A percentile compares a stretch with the other conserved stretches of the same genome.
phyloP scores from a whole-genome alignment of 1,140 invertebrate species.

The Cotesia chilonis region DNA sequence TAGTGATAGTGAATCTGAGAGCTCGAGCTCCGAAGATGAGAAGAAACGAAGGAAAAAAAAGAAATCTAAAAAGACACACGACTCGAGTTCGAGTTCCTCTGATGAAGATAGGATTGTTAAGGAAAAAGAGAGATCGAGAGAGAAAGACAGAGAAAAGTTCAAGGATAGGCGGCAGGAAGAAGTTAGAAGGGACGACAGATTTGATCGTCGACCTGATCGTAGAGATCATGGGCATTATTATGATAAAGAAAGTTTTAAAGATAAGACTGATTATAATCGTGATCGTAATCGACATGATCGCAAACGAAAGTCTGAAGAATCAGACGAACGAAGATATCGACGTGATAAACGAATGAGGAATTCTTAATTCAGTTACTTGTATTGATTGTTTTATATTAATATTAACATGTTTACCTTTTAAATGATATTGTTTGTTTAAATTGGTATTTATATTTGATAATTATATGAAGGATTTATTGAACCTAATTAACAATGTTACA shows the following conservation, averaged over 20 bases:
- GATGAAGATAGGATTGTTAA: too few relatives aligned
- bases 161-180: conserved; percentile 8
- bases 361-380: neutral
- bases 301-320: conserved; percentile 30
- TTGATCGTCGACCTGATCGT: conserved; percentile 40
- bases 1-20: conserved; percentile 22
- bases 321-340: conserved; percentile 28
- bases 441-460: conserved; percentile 5
- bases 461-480: conserved; percentile 17
- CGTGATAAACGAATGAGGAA: conserved; percentile 27
- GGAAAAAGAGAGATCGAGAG: neutral
- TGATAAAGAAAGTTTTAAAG: conserved; percentile 40
- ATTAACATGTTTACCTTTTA: neutral
- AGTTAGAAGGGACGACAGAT: neutral
- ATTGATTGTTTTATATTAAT: conserved; percentile 9
- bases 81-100: conserved; percentile 1
- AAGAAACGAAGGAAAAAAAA: conserved; percentile 20
- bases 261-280: conserved; percentile 24
- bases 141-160: conserved; percentile 11
- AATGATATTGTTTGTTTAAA: too few relatives aligned
- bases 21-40: conserved; percentile 26
- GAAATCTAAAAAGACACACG: conserved; percentile 29
- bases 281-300: conserved; percentile 28
- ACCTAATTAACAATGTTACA: conserved; percentile 1
- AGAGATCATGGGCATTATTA: conserved; percentile 41